Conservation (phyloP, 2,888 invertebrate species). For the Nineta flava region DNA sequence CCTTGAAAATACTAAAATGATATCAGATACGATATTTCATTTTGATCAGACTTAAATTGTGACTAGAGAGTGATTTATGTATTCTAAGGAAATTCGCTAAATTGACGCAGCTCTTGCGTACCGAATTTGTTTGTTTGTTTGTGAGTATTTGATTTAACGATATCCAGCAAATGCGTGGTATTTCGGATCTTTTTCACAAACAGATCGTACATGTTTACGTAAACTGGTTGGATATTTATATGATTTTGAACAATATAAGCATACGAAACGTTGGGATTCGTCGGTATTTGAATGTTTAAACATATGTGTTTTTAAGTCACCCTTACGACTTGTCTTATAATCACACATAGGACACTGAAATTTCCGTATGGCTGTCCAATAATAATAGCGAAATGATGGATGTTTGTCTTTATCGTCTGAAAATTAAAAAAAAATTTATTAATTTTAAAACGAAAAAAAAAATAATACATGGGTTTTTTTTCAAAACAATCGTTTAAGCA, state of each 20-base stretch:
- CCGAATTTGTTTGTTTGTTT: no score
- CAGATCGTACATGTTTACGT: background rate
- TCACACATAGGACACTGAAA: slow-evolving; percentile 15
- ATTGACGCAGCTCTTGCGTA: no score
- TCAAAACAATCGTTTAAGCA: no score
- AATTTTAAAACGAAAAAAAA: background rate
- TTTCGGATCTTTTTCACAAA: background rate
- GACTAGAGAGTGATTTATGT: no score
- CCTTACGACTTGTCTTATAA: slow-evolving; percentile 23
- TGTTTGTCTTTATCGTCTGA: background rate
- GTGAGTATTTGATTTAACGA: no score
- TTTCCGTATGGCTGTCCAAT: background rate
- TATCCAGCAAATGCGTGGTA: background rate
- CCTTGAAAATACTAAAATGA: no score
- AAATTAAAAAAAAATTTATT: background rate
- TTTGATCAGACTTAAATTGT: no score
- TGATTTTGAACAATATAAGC: background rate
- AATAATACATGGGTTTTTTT: no score
- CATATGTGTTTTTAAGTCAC: slow-evolving; percentile 25
- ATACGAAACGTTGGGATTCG: background rate
- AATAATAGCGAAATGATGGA: background rate
- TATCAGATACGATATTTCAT: no score
- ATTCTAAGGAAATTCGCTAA: no score
- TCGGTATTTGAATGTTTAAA: background rate
- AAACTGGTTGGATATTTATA: background rate